These are phyloP conservation scores for Helostoma temminkii DNA, from an alignment of 2,797 vertebrate genomes.

Conservation along the genomic window DNA sequence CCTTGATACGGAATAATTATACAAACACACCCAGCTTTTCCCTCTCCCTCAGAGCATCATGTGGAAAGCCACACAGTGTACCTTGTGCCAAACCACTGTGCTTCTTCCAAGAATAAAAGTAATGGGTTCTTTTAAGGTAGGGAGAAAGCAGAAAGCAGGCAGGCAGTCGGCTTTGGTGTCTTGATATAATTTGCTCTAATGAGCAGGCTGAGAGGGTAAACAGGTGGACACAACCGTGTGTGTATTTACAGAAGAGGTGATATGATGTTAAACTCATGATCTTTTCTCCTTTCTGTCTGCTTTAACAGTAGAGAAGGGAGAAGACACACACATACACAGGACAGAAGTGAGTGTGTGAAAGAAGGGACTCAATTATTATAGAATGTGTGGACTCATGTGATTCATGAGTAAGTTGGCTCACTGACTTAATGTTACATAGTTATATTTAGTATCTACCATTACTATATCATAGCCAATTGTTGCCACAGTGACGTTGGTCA, in stretches of 20 bases:
- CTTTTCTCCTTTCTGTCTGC: constrained; percentile 10
- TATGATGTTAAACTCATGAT: constrained; percentile 1
- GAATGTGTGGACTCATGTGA: neutral
- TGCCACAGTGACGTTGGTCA: neutral
- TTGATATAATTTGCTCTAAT: constrained; percentile 55
- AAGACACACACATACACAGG: neutral
- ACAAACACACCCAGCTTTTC: constrained; percentile 44
- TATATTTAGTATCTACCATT: neutral
- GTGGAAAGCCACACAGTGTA: constrained; percentile 22
- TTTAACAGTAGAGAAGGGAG: neutral
- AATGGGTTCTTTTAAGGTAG: constrained; percentile 27
- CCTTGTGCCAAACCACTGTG: constrained; percentile 43
- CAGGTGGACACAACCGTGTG: constrained; percentile 31
- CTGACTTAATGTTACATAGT: neutral
- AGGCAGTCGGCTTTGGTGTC: constrained; percentile 28
- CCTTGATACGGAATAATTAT: constrained; percentile 52
- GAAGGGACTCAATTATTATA: neutral
- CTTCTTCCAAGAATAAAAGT: constrained; percentile 46
- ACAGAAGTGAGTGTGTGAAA: neutral
- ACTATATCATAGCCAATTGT: no score
- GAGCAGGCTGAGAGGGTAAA: constrained; percentile 44
- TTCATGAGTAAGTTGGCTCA: neutral
- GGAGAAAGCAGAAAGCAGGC: constrained; percentile 25
- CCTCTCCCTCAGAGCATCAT: constrained; percentile 10
- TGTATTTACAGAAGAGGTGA: constrained; percentile 2